Evolutionary conservation across 2,113 vertebrate species (phyloP).

Genomic region (Lophotis ruficrista): DNA sequence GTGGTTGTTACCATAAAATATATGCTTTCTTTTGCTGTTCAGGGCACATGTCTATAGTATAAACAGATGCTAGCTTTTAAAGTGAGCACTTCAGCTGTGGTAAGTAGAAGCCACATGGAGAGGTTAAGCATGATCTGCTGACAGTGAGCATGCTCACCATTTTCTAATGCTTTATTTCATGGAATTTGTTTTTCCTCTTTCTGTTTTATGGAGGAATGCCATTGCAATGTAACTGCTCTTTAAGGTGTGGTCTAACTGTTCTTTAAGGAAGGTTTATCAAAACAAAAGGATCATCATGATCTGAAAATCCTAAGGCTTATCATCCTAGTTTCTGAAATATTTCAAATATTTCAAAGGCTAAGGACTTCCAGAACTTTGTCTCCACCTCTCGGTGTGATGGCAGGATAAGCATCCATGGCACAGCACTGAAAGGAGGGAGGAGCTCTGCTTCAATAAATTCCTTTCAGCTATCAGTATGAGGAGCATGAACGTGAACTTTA

Average conservation of each 20-base stretch:
- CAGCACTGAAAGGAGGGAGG: neutral
- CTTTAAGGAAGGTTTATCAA: neutral
- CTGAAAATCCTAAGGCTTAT: neutral
- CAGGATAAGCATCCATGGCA: neutral
- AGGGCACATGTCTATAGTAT: neutral
- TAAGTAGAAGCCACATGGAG: neutral
- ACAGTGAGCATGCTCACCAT: neutral
- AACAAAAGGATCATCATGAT: neutral
- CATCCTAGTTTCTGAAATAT: neutral
- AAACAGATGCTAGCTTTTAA: neutral
- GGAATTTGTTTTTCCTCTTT: neutral
- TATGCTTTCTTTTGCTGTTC: neutral
- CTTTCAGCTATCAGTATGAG: neutral
- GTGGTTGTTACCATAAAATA: neutral
- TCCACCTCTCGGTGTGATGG: neutral
- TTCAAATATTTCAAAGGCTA: neutral
- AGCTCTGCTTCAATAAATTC: neutral
- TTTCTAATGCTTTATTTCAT: neutral
- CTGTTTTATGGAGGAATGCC: neutral
- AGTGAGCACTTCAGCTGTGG: neutral
- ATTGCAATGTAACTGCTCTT: neutral
- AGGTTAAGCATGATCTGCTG: neutral
- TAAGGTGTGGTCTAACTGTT: neutral
- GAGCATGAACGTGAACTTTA: neutral
- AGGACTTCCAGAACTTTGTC: neutral